Conservation (phyloP, 2,888 invertebrate genomes). For the Noctua pronuba region DNA sequence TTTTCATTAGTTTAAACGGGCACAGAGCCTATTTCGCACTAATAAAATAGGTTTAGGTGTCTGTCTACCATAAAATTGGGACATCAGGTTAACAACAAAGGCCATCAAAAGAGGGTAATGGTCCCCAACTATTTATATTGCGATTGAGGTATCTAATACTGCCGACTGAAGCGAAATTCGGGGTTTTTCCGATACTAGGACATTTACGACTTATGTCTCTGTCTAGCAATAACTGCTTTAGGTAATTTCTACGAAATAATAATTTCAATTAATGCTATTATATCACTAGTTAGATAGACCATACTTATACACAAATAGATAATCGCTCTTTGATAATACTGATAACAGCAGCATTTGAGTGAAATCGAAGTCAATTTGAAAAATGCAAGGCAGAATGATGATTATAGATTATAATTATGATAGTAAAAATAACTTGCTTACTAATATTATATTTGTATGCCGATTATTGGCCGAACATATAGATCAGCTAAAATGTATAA, state of each 20-base stretch:
- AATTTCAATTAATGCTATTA: neutral
- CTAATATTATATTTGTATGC: too few relatives aligned
- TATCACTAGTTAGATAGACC: neutral
- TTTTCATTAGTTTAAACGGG: slow-evolving; percentile 6
- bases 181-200: neutral
- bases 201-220: slow-evolving; percentile 3
- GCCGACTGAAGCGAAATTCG: neutral
- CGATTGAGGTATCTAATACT: slow-evolving; percentile 16
- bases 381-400: neutral
- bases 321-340: neutral
- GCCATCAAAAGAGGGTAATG: slow-evolving; percentile 26
- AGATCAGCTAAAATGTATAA: too few relatives aligned
- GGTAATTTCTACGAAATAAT: neutral
- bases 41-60: slow-evolving; percentile 18
- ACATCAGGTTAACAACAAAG: slow-evolving; percentile 25
- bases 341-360: neutral
- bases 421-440: too few relatives aligned
- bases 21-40: neutral
- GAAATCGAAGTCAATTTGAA: neutral
- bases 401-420: too few relatives aligned
- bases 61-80: slow-evolving; percentile 16
- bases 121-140: slow-evolving; percentile 33
- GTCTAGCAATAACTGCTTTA: neutral
- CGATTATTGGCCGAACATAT: too few relatives aligned
- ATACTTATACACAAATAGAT: neutral